Evolutionary conservation across 2,888 invertebrate genomes (phyloP), one percentile per base, ranked within the genome.

Genomic region (Yponomeuta evonymella): DNA sequence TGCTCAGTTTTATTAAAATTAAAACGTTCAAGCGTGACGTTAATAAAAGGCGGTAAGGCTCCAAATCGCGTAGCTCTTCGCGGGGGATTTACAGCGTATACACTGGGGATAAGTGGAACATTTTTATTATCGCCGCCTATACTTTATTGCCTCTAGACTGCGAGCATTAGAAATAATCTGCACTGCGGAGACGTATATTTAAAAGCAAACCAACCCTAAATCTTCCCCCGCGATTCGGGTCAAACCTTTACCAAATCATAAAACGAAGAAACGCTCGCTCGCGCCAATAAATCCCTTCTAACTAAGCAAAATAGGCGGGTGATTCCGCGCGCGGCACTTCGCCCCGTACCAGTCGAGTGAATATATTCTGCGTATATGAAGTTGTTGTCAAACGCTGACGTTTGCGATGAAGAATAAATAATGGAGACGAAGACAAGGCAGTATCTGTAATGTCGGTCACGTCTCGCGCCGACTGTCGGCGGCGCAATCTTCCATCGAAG

Each of bases 1-100:
- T 89, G 89, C 88, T 88, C 89, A 86, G 87, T 89, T 90, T 90
- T 91, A 91, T 90, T 92, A 90, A 91, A 91, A 91, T 90, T 90
- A 90, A 91, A 92, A 88, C 82, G 85, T 89, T 85, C 86, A 83
- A 84, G 84, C 85, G 81, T 83, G 85, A 87, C 86, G 85, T 89
- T 90, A 88, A 87, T 88, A 89, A 86, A 86, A 87, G 79, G 82
- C 80, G 77, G 77, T 87, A 87, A 84, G 86, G 87, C 85, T 79
- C 83, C 83, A 80, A 88, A 84, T 87, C 81, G 87, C 80, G 81
- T 74, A 76, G 77, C 75, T 78, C 76, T 71, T 76, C 77, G 78
- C 80, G 85, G 51, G 84, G 84, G 84, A 87, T 86, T 88, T 85
- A 87, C 87, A 86, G 82, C 84, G 81, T 76, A 83, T 83, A 84